Evolutionary conservation across 2,888 invertebrate genomes (phyloP).

Genomic region (Homarus gammarus): DNA sequence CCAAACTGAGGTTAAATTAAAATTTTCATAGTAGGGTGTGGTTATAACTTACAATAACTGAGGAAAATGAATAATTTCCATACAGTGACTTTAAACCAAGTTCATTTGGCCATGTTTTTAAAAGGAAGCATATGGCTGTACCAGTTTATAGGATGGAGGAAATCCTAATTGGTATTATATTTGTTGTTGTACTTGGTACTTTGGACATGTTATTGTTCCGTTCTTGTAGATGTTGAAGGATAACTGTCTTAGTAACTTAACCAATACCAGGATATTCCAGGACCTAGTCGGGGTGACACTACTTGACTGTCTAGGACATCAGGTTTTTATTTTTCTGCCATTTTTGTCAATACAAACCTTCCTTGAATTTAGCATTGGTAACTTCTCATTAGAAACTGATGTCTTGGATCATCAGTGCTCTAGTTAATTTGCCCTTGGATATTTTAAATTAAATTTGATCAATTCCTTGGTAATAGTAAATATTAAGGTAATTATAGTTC

Average conservation of each 20-base stretch:
- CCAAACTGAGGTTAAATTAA: constrained; percentile 13
- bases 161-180: constrained; percentile 35
- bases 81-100: constrained; percentile 5
- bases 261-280: background rate
- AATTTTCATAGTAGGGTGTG: constrained; percentile 33
- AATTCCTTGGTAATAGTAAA: background rate
- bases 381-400: background rate
- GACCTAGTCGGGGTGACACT: background rate
- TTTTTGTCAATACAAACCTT: background rate
- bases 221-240: constrained; percentile 28
- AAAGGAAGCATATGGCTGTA: background rate
- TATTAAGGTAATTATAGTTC: background rate
- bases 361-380: background rate
- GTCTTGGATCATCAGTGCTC: background rate
- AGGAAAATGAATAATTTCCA: constrained; percentile 18
- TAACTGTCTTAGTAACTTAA: constrained; percentile 2
- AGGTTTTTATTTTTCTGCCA: background rate
- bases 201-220: constrained; percentile 10
- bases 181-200: constrained; percentile 29
- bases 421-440: background rate
- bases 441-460: background rate
- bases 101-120: constrained; percentile 33
- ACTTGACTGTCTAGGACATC: constrained; percentile 13
- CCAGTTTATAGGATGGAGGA: constrained; percentile 13
- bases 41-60: constrained; percentile 17